Evolutionary conservation across 2,888 invertebrate species (phyloP).

Genomic region (Crioceris asparagi): DNA sequence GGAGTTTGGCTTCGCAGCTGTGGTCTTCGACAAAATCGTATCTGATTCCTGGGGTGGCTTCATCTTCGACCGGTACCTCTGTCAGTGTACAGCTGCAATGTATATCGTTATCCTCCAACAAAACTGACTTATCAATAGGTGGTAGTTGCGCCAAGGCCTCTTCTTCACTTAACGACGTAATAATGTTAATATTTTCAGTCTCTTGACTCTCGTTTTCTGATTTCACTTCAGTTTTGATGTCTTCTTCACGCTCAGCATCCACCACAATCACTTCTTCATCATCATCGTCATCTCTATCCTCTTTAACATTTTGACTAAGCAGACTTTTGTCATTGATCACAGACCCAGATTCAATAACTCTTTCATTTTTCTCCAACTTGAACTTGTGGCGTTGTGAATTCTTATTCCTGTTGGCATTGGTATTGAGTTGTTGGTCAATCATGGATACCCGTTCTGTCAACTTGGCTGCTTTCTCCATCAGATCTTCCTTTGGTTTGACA

Average conservation of each 20-base stretch:
- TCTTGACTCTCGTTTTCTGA: conserved; percentile 20
- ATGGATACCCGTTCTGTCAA: conserved; percentile 36
- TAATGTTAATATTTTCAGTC: conserved; percentile 19
- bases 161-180: conserved; percentile 40
- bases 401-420: conserved; percentile 32
- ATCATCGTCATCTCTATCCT: conserved; percentile 20
- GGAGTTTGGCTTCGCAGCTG: conserved; percentile 42
- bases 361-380: conserved; percentile 21
- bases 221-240: conserved; percentile 11
- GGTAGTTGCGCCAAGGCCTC: conserved; percentile 56
- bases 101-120: conserved; percentile 22
- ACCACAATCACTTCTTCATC: conserved; percentile 23
- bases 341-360: conserved; percentile 32
- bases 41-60: conserved; percentile 18
- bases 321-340: conserved; percentile 30
- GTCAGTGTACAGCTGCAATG: conserved; percentile 30
- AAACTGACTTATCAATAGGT: conserved; percentile 44
- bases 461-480: conserved; percentile 36
- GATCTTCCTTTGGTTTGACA: conserved; percentile 31
- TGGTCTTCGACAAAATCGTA: conserved; percentile 45
- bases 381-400: conserved; percentile 28
- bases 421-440: conserved; percentile 36
- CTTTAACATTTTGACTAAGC: conserved; percentile 20
- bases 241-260: conserved; percentile 16
- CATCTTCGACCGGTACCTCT: conserved; percentile 30